Conservation (phyloP, 2,113 vertebrate species). For the human (Homo sapiens) region GRCh38 chr14:52455001-52455500, state of each 20-base stretch:
- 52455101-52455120: background rate
- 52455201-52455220: background rate
- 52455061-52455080: background rate
- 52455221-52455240: background rate
- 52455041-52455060: background rate
- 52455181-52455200: background rate
- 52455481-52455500: background rate
- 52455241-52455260: background rate
- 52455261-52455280: background rate
- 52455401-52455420: constrained; percentile 72
- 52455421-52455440: constrained; percentile 90
- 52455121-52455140: background rate
- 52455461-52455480: constrained; percentile 82
- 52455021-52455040: background rate
- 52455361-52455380: constrained; percentile 78
- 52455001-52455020: background rate
- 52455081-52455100: background rate
- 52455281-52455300: constrained; percentile 27
- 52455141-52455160: background rate
- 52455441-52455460: constrained; percentile 80
- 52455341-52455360: constrained; percentile 80
- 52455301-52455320: constrained; percentile 71
- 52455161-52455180: background rate
- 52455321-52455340: constrained; percentile 89
- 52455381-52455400: constrained; percentile 79